phyloP scores from a whole-genome alignment of 2,113 vertebrate species.

The Smithornis capensis region DNA sequence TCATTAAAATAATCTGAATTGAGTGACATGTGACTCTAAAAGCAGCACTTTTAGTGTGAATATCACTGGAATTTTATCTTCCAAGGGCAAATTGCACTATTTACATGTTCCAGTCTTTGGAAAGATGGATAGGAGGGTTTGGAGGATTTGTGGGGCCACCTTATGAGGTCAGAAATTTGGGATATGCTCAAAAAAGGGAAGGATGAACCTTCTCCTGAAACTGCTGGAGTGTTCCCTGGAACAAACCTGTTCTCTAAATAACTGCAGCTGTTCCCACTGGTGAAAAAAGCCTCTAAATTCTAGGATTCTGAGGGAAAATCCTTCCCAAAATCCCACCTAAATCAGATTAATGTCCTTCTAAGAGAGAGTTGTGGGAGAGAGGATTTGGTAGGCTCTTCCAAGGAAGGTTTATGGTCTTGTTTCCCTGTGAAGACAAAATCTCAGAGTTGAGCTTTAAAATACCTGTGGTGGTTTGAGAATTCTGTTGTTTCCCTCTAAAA shows the following conservation, averaged over 20 bases:
- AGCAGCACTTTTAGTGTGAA: not conserved
- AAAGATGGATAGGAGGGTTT: not conserved
- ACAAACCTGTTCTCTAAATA: not conserved
- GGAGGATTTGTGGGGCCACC: not conserved
- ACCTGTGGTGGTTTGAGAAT: no score
- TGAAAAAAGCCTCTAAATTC: not conserved
- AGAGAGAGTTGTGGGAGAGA: no score
- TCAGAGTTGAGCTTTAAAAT: no score
- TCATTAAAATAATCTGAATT: not conserved
- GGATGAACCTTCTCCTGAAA: not conserved
- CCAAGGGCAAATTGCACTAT: not conserved
- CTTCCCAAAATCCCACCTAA: no score
- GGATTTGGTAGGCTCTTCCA: no score
- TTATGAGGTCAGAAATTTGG: not conserved
- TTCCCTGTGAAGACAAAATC: no score
- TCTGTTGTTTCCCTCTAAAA: no score
- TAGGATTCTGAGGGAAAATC: not conserved
- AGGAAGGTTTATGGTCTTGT: no score
- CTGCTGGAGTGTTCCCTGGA: not conserved
- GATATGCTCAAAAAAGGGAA: not conserved
- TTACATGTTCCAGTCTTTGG: not conserved
- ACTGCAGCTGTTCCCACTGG: not conserved
- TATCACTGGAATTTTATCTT: not conserved
- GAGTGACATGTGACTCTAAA: fast-evolving
- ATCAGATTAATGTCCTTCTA: no score